Base-by-base conservation (phyloP, 2,797 vertebrate genomes). In the Columba guinea region DNA sequence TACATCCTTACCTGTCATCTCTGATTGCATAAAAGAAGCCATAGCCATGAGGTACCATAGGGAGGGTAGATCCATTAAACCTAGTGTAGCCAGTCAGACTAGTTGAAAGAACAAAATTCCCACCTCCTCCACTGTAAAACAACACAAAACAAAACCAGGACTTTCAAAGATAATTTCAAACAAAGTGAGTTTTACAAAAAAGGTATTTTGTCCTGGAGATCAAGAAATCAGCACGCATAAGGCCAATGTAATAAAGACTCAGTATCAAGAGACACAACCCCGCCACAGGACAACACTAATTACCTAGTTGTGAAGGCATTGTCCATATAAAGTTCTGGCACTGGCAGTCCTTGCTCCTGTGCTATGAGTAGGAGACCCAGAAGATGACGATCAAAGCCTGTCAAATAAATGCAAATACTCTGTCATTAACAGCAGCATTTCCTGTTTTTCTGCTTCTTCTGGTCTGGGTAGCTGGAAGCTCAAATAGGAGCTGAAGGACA, bases 381-480 rank as follows among this genome's bases (percentile, higher is more conserved):
- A 55, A 99, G 98, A 95, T 99, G 99, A 79, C 99, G 98, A 96
- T 99, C 99, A 98, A 99, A 99, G 85, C 99, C 99, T 99, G 96
- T 30, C 24, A 94, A 97, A 32, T 35, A 94, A 81, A 97, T 11
- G 80, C 58, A 96, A 96, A 77, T 27, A 93, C 13, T 44, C 30
- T 28, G 89, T 49, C 22, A 64, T 44, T 87, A 82, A 89, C 53
- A 67, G 70, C 87, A 89, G 20, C n/a, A 10, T 39, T 82, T 81
- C 83, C 60, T 7, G 2, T 7, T 82, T 51, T 76, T 41, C 79
- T 77, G 20, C 81, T 76, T 13, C 53, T 70, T 63, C 79, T 73
- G 73, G 24, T 86, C 37, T 69, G 58, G 37, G 44, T 8, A 79
- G 30, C 41, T 41, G 26, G 49, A 69, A 93, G 52, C 34, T 76